Evolutionary conservation across 2,113 vertebrate genomes (phyloP).

Genomic region (Gambusia affinis): DNA sequence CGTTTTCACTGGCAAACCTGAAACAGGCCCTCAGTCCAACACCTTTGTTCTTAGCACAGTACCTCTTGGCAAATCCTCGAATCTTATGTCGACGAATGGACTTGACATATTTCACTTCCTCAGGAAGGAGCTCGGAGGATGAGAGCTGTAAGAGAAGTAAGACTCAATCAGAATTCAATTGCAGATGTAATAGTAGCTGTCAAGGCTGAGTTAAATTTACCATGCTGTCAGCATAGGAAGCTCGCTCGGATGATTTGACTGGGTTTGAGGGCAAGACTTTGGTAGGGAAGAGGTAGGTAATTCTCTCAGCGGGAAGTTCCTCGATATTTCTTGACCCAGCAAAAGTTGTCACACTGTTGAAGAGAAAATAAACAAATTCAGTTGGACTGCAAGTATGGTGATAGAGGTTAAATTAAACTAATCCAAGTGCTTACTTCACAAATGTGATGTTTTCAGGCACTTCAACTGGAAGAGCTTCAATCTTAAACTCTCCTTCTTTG

Average conservation of each 20-base stretch:
- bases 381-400: not conserved
- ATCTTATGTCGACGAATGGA: not conserved
- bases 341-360: constrained; percentile 77
- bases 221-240: constrained; percentile 6
- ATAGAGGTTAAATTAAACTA: not conserved
- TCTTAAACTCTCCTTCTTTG: constrained; percentile 77
- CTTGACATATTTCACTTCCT: not conserved
- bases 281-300: constrained; percentile 73
- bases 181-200: not conserved
- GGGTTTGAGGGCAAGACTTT: constrained; percentile 27
- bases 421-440: constrained; percentile 68
- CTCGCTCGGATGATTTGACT: constrained; percentile 49
- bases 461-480: constrained; percentile 75
- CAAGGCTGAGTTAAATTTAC: constrained; percentile 27
- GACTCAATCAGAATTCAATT: not conserved
- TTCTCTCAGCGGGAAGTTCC: constrained; percentile 68
- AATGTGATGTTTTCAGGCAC: constrained; percentile 74
- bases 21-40: constrained; percentile 78
- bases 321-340: constrained; percentile 81
- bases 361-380: not conserved
- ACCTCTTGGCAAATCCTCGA: constrained; percentile 52
- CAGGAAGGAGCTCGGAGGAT: constrained; percentile 63
- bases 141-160: constrained; percentile 54
- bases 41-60: constrained; percentile 58
- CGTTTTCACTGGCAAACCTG: constrained; percentile 67